Base-by-base conservation (phyloP, 2,113 vertebrate species). In the Tinamus guttatus region DNA sequence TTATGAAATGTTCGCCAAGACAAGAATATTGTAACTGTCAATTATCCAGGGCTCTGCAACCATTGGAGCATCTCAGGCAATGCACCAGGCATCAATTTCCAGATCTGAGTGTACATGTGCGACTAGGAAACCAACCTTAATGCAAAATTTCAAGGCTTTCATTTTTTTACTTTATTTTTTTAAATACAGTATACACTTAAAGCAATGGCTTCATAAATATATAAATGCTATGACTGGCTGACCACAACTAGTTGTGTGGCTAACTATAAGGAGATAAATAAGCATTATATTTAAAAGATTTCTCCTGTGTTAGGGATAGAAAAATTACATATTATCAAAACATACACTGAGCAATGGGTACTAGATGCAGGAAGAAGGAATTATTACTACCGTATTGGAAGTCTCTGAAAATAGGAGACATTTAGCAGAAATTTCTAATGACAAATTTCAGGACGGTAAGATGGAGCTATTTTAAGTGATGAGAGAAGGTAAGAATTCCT, bases 1-100 rank as follows among this genome's bases (percentile, higher is more conserved):
- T 28, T 49, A 38, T 38, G 67, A 82, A 74, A 73, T 13, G 18
- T 81, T 89, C 59, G 49, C 12, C 4, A 19, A 45, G 25, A n/a
- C 54, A 45, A 4, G 30, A 63, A 19, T 15, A 3, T 4, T 1
- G 0, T 9, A 62, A 45, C 0, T 87, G 49, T 9, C 79, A 74
- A 51, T 45, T 71, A 77, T 41, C 24, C 18, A 59, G 36, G 24
- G 41, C 24, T 77, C 80, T 70, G 51, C 54, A 67, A 34, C 54
- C 32, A 59, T 7, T 41, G 71, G 75, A 81, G 38, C 32, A 74
- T 32, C 36, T 81, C 81, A 38, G 41, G 25, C 30, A 60, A 91
- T 51, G 28, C 34, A 54, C 11, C 43, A 85, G 76, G 34, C 76
- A 70, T 58, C 40, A 38, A 34, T 40, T 81, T 64, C 59, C 73